A percentile compares a stretch with the other conserved stretches of the same genome.
Conservation (phyloP, 1,140 invertebrate genomes). For the Muscidifurax raptorellus region DNA sequence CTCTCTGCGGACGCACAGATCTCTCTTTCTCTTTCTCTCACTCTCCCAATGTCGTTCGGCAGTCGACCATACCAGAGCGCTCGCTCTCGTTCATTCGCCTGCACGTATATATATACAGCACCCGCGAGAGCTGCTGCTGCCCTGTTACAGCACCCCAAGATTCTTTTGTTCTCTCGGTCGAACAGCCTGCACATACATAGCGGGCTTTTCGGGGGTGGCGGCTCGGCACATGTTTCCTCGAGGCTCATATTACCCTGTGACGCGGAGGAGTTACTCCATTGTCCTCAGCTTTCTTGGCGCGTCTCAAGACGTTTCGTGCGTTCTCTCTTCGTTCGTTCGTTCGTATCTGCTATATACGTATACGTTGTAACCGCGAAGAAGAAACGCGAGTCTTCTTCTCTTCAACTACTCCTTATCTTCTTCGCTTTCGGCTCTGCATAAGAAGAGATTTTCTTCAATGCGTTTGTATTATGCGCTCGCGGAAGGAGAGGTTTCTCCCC, state of each 20-base stretch:
- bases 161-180: constrained; percentile 73
- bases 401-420: background rate
- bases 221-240: constrained; percentile 62
- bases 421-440: background rate
- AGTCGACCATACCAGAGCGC: too few species aligned
- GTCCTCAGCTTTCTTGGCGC: constrained; percentile 72
- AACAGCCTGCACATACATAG: constrained; percentile 43
- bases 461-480: background rate
- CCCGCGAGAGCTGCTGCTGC: constrained; percentile 46
- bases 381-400: background rate
- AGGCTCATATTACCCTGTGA: constrained; percentile 74
- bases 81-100: constrained; percentile 44
- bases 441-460: background rate
- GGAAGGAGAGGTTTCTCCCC: too few species aligned
- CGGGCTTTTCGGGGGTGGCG: constrained; percentile 48
- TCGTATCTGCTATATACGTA: background rate
- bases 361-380: background rate
- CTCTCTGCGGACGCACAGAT: background rate
- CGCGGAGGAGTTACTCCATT: constrained; percentile 73
- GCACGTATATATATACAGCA: constrained; percentile 5
- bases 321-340: constrained; percentile 6
- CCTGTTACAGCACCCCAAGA: constrained; percentile 70
- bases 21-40: background rate
- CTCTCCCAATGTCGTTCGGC: background rate
- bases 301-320: constrained; percentile 62